Conservation (phyloP, 2,797 vertebrate genomes). For the Phoeniculus purpureus region DNA sequence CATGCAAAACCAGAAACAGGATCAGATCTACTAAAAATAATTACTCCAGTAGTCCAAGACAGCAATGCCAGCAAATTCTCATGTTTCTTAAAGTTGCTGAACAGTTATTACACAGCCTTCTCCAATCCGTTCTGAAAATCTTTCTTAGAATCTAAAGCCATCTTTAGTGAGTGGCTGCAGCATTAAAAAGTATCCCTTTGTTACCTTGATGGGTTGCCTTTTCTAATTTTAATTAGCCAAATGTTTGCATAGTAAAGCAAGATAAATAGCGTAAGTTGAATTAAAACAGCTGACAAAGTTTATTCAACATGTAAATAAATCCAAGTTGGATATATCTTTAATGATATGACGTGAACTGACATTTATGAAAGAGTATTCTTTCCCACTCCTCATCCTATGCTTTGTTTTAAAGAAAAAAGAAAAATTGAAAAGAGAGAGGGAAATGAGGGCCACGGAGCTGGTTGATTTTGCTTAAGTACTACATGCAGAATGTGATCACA, state of each 20-base stretch:
- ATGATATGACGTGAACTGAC: neutral
- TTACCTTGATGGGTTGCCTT: neutral
- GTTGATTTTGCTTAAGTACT: neutral
- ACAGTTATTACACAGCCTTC: neutral
- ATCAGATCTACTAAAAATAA: neutral
- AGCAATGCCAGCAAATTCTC: neutral
- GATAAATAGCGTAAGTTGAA: neutral
- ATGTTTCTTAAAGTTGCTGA: neutral
- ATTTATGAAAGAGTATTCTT: neutral
- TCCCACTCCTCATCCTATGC: neutral
- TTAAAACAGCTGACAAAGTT: neutral
- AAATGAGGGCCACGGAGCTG: neutral
- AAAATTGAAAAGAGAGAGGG: neutral
- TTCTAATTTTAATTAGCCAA: neutral
- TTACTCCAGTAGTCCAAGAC: neutral
- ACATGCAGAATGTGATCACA: neutral
- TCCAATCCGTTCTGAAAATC: neutral
- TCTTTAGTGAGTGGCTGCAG: neutral
- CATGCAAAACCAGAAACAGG: neutral
- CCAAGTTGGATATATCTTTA: neutral
- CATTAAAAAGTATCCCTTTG: neutral
- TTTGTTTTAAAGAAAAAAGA: neutral
- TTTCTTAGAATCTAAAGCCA: neutral
- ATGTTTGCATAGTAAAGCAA: too few species aligned
- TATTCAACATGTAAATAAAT: neutral